Evolutionary conservation across 1,140 invertebrate species (phyloP), one percentile per base, ranked within the genome.

Genomic region (Caenorhabditis inopinata): DNA sequence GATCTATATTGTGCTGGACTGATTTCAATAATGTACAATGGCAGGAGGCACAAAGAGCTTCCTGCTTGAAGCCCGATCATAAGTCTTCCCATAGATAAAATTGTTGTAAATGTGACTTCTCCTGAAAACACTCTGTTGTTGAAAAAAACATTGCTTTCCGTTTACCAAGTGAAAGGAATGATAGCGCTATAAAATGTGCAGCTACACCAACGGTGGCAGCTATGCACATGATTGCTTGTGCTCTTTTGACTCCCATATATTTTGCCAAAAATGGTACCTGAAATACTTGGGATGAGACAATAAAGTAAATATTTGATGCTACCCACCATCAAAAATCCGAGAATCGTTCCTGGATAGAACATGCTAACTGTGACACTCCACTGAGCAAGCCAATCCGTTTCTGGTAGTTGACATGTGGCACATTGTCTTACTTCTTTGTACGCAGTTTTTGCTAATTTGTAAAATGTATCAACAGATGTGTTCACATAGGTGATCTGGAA

Each of bases 401-500:
- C 76, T 7, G 76, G 78, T 6, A 83, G 74, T 21, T 48, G 68
- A 51, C 76, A 78, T 14, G 62, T 45, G 9, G 12, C 21, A 35
- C 38, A 53, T 53, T 25, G 2, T 53, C 32, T 77, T n/a, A 18
- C 32, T 53, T 32, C 16, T 46, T 21, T 23, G 49, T 62, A 79
- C 2, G 51, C 78, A 4, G 18, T 47, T 18, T 27, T 76, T 7
- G 80, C 80, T 2, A 81, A 45, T 25, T 76, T 77, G 27, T 81
- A 77, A 35, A 81, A 81, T 21, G 80, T 73, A 23, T 62, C 32
- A 49, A 79, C 76, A 35, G 83, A 80, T 35, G 83, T 83, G 82
- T 83, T 83, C 47, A 83, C 83, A 77, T 83, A 83, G 18, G 83
- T 83, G 62, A 83, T 83, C 82, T 83, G 76, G 21, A 82, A 62